Evolutionary conservation across 1,140 invertebrate genomes (phyloP).

Genomic region (Hermetia illucens): DNA sequence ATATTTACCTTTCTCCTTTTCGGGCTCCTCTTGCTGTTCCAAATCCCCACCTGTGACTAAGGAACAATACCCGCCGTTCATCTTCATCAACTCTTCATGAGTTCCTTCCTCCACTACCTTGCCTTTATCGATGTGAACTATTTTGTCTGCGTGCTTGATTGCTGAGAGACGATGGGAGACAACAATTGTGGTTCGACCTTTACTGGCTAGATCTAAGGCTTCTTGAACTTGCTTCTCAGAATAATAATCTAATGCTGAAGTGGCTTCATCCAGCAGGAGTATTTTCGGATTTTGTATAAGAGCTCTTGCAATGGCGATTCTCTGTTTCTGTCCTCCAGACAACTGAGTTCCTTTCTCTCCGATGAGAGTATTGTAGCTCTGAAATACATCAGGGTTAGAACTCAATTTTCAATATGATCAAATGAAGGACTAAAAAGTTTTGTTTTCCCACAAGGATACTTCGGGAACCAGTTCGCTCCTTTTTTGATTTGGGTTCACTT

Average conservation of each 20-base stretch:
- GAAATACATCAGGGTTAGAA: conserved; percentile 52
- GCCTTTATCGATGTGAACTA: conserved; percentile 59
- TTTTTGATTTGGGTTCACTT: no score
- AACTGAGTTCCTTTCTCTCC: conserved; percentile 64
- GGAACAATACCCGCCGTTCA: conserved; percentile 52
- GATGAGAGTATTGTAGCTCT: conserved; percentile 66
- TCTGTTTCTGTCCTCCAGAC: conserved; percentile 64
- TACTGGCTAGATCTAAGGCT: conserved; percentile 50
- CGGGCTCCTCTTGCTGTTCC: conserved; percentile 42
- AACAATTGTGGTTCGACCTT: conserved; percentile 71
- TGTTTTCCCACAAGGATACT: no score
- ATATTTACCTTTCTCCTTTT: conserved; percentile 58
- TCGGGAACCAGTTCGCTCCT: no score
- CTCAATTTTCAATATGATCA: no score
- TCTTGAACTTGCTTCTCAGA: conserved; percentile 60
- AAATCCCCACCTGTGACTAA: conserved; percentile 41
- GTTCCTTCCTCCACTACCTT: conserved; percentile 62
- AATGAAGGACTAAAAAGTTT: no score
- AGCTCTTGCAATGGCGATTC: conserved; percentile 75
- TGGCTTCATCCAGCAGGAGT: conserved; percentile 75
- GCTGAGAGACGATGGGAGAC: conserved; percentile 79
- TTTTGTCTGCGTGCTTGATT: conserved; percentile 64
- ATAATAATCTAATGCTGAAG: conserved; percentile 74
- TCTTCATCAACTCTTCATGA: conserved; percentile 58
- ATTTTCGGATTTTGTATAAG: conserved; percentile 60